A percentile compares a stretch with the other conserved stretches of the same genome.
phyloP scores from a whole-genome alignment of 2,113 vertebrate genomes.

The Pteropus alecto region DNA sequence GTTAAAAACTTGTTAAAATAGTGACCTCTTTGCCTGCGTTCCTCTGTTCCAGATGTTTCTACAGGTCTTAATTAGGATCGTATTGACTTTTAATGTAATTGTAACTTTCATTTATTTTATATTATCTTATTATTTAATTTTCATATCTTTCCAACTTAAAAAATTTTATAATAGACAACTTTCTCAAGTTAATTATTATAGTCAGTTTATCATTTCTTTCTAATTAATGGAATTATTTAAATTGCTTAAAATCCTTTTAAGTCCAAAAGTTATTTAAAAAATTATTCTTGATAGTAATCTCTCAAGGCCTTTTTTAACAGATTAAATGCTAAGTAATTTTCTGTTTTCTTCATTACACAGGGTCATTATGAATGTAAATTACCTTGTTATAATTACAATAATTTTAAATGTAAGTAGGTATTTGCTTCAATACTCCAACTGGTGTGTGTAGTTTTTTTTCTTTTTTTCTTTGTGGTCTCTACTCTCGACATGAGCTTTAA shows the following conservation, averaged over 20 bases:
- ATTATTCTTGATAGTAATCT: constrained; percentile 51
- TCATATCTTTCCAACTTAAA: not conserved
- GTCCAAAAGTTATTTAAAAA: constrained; percentile 8
- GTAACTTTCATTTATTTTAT: not conserved
- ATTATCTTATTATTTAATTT: constrained; percentile 20
- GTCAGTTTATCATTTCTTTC: not conserved
- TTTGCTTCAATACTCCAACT: not conserved
- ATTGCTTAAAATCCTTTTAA: constrained; percentile 24
- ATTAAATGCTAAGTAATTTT: constrained; percentile 20
- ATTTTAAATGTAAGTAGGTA: constrained; percentile 21
- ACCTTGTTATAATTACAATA: constrained; percentile 51
- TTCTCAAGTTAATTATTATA: constrained; percentile 31
- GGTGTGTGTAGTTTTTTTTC: not conserved
- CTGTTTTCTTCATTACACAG: constrained; percentile 28
- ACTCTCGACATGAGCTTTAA: not conserved
- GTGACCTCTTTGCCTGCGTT: not conserved
- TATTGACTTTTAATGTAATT: not conserved
- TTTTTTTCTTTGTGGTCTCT: not conserved
- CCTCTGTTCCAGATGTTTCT: not conserved
- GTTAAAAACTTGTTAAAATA: not conserved
- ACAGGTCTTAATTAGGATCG: not conserved
- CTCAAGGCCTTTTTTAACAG: not conserved
- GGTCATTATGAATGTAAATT: constrained; percentile 56
- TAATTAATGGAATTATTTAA: constrained; percentile 47
- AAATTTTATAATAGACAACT: not conserved